phyloP scores from a whole-genome alignment of 1,140 invertebrate genomes.

The Diachasmimorpha longicaudata region DNA sequence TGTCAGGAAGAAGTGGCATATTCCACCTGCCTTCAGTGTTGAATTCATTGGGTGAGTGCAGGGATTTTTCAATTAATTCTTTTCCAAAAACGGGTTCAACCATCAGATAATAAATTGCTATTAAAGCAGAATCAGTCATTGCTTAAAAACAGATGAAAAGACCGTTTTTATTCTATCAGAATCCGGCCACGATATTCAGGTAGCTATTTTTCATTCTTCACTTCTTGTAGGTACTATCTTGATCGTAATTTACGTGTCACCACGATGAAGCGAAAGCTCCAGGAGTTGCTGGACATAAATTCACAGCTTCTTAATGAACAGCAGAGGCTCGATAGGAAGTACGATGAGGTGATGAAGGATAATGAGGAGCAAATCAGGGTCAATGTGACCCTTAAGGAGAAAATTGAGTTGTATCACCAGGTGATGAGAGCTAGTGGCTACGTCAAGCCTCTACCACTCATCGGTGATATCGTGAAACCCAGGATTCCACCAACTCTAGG shows the following conservation, averaged over 20 bases:
- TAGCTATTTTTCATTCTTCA: too few relatives aligned
- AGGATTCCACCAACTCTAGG: slow-evolving; percentile 48
- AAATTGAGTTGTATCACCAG: slow-evolving; percentile 58
- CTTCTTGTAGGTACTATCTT: slow-evolving; percentile 76
- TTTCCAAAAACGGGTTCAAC: too few relatives aligned
- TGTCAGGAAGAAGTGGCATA: slow-evolving; percentile 91
- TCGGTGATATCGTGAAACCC: slow-evolving; percentile 49
- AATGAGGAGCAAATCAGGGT: slow-evolving; percentile 58
- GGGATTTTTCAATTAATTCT: too few relatives aligned
- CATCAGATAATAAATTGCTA: too few relatives aligned
- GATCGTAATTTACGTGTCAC: slow-evolving; percentile 82
- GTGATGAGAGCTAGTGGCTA: slow-evolving; percentile 50
- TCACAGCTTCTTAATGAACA: slow-evolving; percentile 74
- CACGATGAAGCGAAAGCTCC: slow-evolving; percentile 77
- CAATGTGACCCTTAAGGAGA: slow-evolving; percentile 67
- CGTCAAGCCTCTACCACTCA: slow-evolving; percentile 48
- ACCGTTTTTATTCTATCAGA: too few relatives aligned
- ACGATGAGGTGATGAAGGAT: slow-evolving; percentile 71
- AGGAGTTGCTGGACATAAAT: slow-evolving; percentile 79
- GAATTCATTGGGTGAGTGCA: slow-evolving; percentile 80
- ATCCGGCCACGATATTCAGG: too few relatives aligned
- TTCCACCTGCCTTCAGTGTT: slow-evolving; percentile 88
- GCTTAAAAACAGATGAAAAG: too few relatives aligned
- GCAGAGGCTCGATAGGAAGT: slow-evolving; percentile 74
- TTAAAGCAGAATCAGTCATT: too few relatives aligned